Base-by-base conservation (phyloP, 37 sponge, comb jelly and placozoan genomes). In the Axinella damicornis region DNA sequence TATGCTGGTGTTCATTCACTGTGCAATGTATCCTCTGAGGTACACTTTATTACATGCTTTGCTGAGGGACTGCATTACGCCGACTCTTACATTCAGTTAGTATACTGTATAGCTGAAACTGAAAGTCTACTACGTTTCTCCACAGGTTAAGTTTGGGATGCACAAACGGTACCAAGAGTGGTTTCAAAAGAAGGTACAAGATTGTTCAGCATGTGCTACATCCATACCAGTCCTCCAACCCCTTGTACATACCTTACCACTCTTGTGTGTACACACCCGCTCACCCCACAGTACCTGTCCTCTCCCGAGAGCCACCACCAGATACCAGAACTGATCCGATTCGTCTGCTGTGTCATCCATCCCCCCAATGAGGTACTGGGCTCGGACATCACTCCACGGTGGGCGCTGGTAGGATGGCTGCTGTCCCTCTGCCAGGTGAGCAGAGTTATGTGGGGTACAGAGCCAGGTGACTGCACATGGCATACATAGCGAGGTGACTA, bases 401-500 rank as follows among this genome's bases (percentile, higher is more conserved):
- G 99, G 99, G 97, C 95, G 13, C 73, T 99, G 11, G 79, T 99
- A 80, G 99, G 99, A 22, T 99, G 99, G 99, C 90, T 99, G 21
- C 87, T 96, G 35, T 94, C 92, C 5, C 85, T 89, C 53, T 92
- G 93, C 57, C 94, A 93, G 85, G 96, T 92, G 56, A 76, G 46
- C 0, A 46, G n/a, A n/a, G n/a, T n/a, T n/a, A n/a, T n/a, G n/a
- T n/a, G n/a, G n/a, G n/a, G n/a, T n/a, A n/a, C n/a, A n/a, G n/a
- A n/a, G n/a, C n/a, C n/a, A n/a, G n/a, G n/a, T n/a, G n/a, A n/a
- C n/a, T 19, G 54, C 19, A 22, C 67, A 65, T 24, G 22, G 13
- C 18, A 14, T 65, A 22, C 25, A 14, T 19, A 24, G 13, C 13
- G 18, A 24, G 67, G 24, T 65, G 24, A 14, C n/a, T n/a, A n/a